A percentile compares a stretch with the other conserved stretches of the same genome.
Evolutionary conservation across 92 coral and sea anemone species (phyloP).

Genomic region (Porites cylindrica): DNA sequence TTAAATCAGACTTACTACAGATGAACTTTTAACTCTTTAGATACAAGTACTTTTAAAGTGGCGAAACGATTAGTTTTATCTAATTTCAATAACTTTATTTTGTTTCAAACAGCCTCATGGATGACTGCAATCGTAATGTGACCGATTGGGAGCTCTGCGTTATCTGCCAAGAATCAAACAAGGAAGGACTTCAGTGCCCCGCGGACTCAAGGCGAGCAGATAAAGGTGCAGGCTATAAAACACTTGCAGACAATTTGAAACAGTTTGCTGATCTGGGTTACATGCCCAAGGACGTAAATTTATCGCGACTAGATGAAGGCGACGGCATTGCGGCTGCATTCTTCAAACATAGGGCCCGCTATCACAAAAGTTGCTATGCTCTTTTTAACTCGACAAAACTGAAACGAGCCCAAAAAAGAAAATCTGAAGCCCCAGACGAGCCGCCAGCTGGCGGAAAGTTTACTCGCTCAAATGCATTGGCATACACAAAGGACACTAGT

Average conservation of each 20-base stretch:
- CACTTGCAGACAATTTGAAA: constrained; percentile 38
- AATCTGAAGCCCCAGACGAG: constrained; percentile 14
- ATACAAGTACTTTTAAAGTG: neutral
- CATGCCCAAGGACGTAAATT: constrained; percentile 13
- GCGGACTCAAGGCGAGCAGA: constrained; percentile 37
- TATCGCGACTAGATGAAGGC: constrained; percentile 39
- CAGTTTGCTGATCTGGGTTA: constrained; percentile 38
- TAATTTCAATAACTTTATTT: neutral
- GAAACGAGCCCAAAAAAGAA: constrained; percentile 34
- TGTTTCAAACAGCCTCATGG: constrained; percentile 4
- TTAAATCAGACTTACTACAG: neutral
- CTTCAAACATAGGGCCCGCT: constrained; percentile 19
- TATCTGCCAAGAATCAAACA: constrained; percentile 44
- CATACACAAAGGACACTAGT: constrained; percentile 7
- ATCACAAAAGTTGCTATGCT: constrained; percentile 34
- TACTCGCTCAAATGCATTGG: constrained; percentile 41
- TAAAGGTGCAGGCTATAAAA: constrained; percentile 61
- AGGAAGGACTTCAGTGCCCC: constrained; percentile 53
- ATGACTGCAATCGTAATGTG: neutral
- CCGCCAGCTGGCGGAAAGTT: constrained; percentile 54
- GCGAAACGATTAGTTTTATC: constrained; percentile 1
- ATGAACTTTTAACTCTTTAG: neutral
- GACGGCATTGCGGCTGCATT: constrained; percentile 44
- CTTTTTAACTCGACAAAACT: constrained; percentile 28
- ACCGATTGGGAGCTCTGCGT: neutral